Evolutionary conservation across 2,888 invertebrate genomes (phyloP).

Genomic region (Steromphala cineraria): DNA sequence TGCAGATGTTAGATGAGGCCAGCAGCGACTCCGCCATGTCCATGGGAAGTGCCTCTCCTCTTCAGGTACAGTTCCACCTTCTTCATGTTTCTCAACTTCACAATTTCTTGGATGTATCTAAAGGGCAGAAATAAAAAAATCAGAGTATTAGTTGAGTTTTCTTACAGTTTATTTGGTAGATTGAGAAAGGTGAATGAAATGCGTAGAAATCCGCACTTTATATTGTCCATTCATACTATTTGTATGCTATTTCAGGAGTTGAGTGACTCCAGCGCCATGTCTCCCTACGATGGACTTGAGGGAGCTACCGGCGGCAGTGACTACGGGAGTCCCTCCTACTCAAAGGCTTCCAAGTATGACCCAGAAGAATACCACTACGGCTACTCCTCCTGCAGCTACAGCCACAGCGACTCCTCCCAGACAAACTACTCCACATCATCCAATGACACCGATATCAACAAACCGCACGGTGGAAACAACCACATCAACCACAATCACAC

Average conservation of each 20-base stretch:
- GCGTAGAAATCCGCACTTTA: too few relatives aligned
- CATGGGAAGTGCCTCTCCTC: constrained; percentile 59
- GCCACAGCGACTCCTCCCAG: constrained; percentile 34
- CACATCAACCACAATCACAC: constrained; percentile 72
- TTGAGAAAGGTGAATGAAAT: too few relatives aligned
- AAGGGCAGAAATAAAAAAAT: too few relatives aligned
- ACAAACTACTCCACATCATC: constrained; percentile 64
- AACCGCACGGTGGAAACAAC: constrained; percentile 41
- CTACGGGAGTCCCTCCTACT: constrained; percentile 45
- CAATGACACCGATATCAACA: constrained; percentile 61
- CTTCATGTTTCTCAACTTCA: neutral
- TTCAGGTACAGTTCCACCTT: constrained; percentile 46
- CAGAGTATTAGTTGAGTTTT: too few relatives aligned
- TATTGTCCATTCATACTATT: neutral
- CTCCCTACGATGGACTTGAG: constrained; percentile 68
- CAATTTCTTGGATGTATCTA: too few relatives aligned
- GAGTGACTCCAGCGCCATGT: constrained; percentile 57
- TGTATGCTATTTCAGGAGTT: constrained; percentile 57
- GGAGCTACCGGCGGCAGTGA: constrained; percentile 71
- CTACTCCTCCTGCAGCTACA: constrained; percentile 53
- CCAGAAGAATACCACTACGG: constrained; percentile 53
- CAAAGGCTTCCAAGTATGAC: constrained; percentile 54
- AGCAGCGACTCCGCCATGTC: constrained; percentile 67
- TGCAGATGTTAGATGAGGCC: constrained; percentile 54
- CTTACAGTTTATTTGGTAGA: too few relatives aligned